phyloP scores from a whole-genome alignment of 1,140 invertebrate genomes.

The Trichoplusia ni region DNA sequence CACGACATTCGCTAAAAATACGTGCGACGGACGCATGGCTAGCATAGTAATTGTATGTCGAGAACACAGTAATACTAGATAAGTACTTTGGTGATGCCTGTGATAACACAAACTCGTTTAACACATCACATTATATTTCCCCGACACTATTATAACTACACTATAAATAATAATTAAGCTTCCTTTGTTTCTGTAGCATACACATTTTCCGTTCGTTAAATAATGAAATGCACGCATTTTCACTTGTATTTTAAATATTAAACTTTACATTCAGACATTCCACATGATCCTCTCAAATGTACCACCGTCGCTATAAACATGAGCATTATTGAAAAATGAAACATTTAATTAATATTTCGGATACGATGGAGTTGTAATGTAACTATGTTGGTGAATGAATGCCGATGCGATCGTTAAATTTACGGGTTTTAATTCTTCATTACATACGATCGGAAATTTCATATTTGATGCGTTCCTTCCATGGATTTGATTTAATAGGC shows the following conservation, averaged over 20 bases:
- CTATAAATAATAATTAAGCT: not conserved
- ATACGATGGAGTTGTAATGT: not conserved
- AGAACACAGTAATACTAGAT: constrained; percentile 25
- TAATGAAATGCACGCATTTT: not conserved
- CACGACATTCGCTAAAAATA: constrained; percentile 66
- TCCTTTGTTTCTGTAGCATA: not conserved
- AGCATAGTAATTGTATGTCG: constrained; percentile 46
- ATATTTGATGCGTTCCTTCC: not conserved
- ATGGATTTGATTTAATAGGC: constrained; percentile 22
- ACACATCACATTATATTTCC: too few species aligned
- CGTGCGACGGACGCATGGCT: constrained; percentile 44
- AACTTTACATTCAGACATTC: not conserved
- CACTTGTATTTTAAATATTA: not conserved
- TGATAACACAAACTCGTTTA: constrained; percentile 24
- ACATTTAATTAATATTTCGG: not conserved
- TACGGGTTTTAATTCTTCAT: not conserved
- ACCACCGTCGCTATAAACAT: not conserved
- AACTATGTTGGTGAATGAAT: not conserved
- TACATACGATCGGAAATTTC: not conserved
- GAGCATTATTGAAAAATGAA: not conserved
- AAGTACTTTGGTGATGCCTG: not conserved
- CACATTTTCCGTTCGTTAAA: not conserved
- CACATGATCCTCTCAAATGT: too few species aligned
- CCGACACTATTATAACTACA: too few species aligned
- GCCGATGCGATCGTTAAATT: not conserved